Evolutionary conservation across 1,140 invertebrate genomes (phyloP), one percentile per base, ranked within the genome.

Genomic region (Temnothorax nylanderi): DNA sequence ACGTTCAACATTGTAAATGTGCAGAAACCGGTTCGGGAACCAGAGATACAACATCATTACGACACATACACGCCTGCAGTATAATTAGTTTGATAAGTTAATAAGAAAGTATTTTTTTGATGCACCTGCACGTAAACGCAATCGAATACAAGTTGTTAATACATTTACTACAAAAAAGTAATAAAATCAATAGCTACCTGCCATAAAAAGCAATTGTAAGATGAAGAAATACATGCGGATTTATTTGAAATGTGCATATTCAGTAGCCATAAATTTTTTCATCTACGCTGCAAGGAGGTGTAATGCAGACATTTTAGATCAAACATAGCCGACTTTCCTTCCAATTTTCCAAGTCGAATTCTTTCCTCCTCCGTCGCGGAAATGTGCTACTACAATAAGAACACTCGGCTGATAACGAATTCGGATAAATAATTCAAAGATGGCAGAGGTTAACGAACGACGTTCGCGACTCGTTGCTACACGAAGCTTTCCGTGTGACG

Each of bases 361-460:
- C 13, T 26, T 44, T 56, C 18, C 6, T 47, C 3, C 32, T 47
- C 13, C 18, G 1, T 67, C 64, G 16, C 16, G 47, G 6, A 37
- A 81, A 56, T 18, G n/a, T 51, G n/a, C 62, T 26, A 13, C 26
- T 62, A n/a, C 41, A 56, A 69, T 58, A 58, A 69, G 65, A 49
- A 86, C 18, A n/a, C 8, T 51, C 21, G 2, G 10, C 6, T 26
- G 5, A 32, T 78, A 64, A 75, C 11, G 21, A 87, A 90, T 75
- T 41, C 76, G 62, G 51, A 75, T 91, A 85, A 89, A 91, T 89
- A 91, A 91, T 89, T 90, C 64, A 88, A 44, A 71, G 26, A 69
- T 86, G 51, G 8, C 69, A 88, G 7, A 78, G 78, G 86, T 90
- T 84, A 89, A 85, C 41, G 67, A 91, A 91, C 47, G 47, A 2